Percentiles rank a stretch among this genome's conserved stretches.
Conservation (phyloP, 2,113 vertebrate genomes). For the Gobio gobio region DNA sequence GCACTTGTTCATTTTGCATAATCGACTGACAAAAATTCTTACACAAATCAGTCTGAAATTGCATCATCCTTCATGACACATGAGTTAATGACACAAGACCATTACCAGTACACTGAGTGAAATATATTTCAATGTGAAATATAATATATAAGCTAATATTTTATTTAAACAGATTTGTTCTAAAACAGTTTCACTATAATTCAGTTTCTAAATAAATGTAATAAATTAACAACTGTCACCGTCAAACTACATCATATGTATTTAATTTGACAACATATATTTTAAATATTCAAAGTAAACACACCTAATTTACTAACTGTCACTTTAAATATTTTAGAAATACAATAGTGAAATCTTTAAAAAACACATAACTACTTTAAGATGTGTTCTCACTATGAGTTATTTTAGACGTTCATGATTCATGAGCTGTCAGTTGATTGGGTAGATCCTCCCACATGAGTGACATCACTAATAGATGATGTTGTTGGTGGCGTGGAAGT, state of each 20-base stretch:
- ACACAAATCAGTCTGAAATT: not conserved
- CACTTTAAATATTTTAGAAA: not conserved
- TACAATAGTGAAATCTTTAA: not conserved
- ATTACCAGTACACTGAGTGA: not conserved
- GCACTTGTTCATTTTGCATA: not conserved
- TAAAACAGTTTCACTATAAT: not conserved
- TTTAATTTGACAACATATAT: not conserved
- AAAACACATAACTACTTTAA: not conserved
- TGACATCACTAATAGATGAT: not conserved
- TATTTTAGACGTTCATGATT: not conserved
- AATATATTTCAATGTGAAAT: conserved; percentile 5
- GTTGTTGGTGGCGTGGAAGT: not conserved
- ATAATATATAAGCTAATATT: not conserved
- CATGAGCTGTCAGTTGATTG: not conserved
- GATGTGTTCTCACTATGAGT: not conserved
- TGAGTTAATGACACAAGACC: not conserved
- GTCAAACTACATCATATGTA: not conserved
- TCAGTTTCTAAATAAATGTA: not conserved
- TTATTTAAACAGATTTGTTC: not conserved
- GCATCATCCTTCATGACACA: not conserved
- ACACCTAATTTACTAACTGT: not conserved
- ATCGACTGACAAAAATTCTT: not conserved
- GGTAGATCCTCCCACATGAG: not conserved
- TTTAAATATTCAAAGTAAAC: not conserved
- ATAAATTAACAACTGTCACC: not conserved